These are phyloP conservation scores for Jaculus jaculus DNA, from an alignment of 2,113 vertebrate species.

Conservation along the genomic window DNA sequence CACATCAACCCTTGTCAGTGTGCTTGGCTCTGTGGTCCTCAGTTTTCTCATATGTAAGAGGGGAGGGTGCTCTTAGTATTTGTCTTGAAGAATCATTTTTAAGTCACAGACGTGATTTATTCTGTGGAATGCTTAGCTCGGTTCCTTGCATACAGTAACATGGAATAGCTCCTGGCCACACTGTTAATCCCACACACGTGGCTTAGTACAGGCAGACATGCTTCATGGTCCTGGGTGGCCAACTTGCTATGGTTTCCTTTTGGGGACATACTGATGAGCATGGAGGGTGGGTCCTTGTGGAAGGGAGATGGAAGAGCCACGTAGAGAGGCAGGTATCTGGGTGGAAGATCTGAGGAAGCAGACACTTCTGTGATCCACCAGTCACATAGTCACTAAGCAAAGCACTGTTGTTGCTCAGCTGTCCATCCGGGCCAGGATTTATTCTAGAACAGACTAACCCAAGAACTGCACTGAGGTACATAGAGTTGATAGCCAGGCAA, in stretches of 20 bases:
- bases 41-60: not conserved
- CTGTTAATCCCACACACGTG: not conserved
- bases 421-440: not conserved
- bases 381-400: not conserved
- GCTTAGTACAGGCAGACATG: not conserved
- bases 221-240: not conserved
- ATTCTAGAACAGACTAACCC: not conserved
- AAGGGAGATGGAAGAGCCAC: not conserved
- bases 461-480: not conserved
- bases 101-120: not conserved
- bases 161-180: not conserved
- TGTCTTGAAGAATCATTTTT: not conserved
- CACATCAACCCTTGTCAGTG: not conserved
- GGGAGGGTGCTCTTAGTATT: not conserved
- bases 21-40: not conserved
- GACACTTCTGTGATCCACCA: no score
- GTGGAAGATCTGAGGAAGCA: not conserved
- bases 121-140: not conserved
- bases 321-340: not conserved
- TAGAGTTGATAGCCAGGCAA: not conserved
- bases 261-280: not conserved
- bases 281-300: not conserved
- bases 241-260: not conserved
- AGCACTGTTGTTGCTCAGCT: not conserved
- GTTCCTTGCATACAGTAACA: not conserved